phyloP scores from a whole-genome alignment of 2,113 vertebrate genomes.

The Sterna hirundo region DNA sequence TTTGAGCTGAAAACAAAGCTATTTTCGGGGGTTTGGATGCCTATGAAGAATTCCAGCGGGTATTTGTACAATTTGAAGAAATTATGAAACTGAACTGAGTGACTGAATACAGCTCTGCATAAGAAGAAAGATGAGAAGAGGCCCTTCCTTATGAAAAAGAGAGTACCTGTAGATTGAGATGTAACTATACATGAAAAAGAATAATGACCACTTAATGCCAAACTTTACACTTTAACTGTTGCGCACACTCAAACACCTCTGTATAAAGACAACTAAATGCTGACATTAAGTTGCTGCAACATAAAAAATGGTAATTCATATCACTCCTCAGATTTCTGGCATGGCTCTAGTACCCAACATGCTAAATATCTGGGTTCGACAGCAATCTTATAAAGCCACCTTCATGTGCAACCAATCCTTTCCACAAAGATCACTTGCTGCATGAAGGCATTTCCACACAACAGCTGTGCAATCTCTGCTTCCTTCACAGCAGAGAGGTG shows the following conservation, averaged over 20 bases:
- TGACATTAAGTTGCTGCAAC: not conserved
- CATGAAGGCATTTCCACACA: not conserved
- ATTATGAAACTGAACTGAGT: not conserved
- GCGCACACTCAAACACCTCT: not conserved
- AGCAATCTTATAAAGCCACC: not conserved
- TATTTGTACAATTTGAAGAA: not conserved
- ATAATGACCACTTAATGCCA: not conserved
- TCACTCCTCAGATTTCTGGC: not conserved
- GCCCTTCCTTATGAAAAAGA: not conserved
- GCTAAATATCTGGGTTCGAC: not conserved
- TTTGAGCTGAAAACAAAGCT: not conserved
- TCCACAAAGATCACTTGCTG: not conserved
- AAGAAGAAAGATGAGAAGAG: not conserved
- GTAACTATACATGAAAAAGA: not conserved
- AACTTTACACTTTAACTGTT: not conserved
- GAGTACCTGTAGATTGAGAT: not conserved
- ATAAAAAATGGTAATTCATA: not conserved
- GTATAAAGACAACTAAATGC: not conserved
- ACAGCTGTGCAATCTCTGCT: not conserved
- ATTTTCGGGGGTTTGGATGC: fast-evolving
- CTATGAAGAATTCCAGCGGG: not conserved
- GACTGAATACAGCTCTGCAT: not conserved
- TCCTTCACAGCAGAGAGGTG: not conserved
- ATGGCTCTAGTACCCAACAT: not conserved
- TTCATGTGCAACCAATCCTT: not conserved